phyloP scores from a whole-genome alignment of 2,113 vertebrate genomes.

The Spilogale gracilis region DNA sequence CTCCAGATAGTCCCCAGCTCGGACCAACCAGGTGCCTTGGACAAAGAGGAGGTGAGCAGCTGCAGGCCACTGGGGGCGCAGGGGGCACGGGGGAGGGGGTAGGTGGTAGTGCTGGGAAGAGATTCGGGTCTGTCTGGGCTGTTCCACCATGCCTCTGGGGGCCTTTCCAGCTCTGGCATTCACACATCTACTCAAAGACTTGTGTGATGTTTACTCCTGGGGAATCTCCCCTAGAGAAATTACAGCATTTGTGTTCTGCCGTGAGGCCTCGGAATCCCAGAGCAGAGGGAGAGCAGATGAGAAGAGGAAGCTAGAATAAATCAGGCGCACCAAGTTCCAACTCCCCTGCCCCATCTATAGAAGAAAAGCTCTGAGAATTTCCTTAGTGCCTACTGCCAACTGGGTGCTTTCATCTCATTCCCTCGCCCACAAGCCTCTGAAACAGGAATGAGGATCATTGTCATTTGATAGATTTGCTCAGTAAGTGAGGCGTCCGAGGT shows the following conservation, averaged over 20 bases:
- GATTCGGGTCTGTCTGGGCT: not conserved
- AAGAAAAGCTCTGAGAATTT: not conserved
- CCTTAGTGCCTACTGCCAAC: not conserved
- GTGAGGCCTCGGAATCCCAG: not conserved
- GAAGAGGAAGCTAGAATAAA: not conserved
- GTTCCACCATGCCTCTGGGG: not conserved
- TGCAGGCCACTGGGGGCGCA: conserved; percentile 34
- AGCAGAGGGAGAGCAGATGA: not conserved
- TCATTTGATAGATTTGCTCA: not conserved
- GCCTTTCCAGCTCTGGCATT: conserved; percentile 37
- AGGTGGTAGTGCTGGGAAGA: not conserved
- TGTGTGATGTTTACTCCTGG: not conserved
- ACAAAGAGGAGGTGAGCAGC: not conserved
- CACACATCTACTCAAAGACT: not conserved
- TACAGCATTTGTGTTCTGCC: not conserved
- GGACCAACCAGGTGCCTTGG: not conserved
- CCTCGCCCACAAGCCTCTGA: not conserved
- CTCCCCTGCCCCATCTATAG: not conserved
- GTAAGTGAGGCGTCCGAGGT: not conserved
- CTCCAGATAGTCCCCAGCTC: not conserved
- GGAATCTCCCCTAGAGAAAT: conserved; percentile 32
- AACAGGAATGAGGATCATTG: not conserved
- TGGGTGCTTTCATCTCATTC: not conserved
- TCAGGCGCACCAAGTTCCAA: not conserved
- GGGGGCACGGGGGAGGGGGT: not conserved